These are phyloP conservation scores for Gambelia wislizenii DNA, from an alignment of 2,797 vertebrate species.

Conservation along the genomic window DNA sequence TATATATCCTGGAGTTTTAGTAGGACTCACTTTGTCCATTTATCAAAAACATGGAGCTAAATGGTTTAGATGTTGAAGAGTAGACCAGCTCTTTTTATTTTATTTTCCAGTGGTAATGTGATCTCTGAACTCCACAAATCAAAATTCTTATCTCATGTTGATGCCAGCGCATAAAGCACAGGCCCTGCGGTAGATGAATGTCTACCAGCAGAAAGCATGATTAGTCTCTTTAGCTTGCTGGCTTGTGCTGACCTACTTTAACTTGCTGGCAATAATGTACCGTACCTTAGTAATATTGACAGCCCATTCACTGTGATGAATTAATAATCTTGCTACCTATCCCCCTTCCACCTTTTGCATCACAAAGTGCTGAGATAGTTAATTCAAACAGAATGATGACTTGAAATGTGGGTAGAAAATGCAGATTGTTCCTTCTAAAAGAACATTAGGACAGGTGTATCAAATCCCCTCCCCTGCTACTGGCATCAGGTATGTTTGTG, in stretches of 20 bases:
- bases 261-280: constrained; percentile 69
- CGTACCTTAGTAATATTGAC: constrained; percentile 60
- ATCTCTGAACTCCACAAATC: constrained; percentile 71
- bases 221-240: constrained; percentile 67
- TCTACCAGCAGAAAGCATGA: constrained; percentile 66
- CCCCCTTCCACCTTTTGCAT: not conserved
- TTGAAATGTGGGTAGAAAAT: constrained; percentile 53
- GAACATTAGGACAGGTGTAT: constrained; percentile 14
- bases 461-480: not conserved
- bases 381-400: constrained; percentile 64
- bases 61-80: constrained; percentile 43
- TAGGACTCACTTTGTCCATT: not conserved
- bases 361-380: constrained; percentile 56
- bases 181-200: constrained; percentile 71
- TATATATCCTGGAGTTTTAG: constrained; percentile 2
- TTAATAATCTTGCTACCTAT: constrained; percentile 64
- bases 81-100: constrained; percentile 5
- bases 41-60: constrained; percentile 36
- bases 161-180: constrained; percentile 65
- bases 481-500: not conserved
- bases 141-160: constrained; percentile 72
- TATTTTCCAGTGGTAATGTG: constrained; percentile 54
- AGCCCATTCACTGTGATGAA: constrained; percentile 57
- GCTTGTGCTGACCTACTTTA: constrained; percentile 73
- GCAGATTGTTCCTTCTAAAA: constrained; percentile 41